Evolutionary conservation across 2,888 invertebrate genomes (phyloP), one percentile per base, ranked within the genome.

Genomic region (Leucozona laternaria): DNA sequence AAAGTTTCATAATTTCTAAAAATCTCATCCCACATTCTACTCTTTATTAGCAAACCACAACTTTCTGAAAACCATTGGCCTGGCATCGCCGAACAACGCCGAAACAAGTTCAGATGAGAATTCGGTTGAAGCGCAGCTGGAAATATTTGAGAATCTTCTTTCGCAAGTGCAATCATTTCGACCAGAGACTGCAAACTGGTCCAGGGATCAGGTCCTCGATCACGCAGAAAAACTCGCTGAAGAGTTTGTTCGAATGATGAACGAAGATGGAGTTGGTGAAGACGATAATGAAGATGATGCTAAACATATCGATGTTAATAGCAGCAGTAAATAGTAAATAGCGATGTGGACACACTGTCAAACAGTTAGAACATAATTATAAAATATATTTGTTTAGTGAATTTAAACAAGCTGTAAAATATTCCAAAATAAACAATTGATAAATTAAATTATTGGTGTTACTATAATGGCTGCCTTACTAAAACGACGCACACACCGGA

Each of bases 211-310:
- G 43, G 78, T 89, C 11, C 60, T 90, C 13, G 88, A 88, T 25
- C 89, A 88, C 66, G 89, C 89, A 2, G 89, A 89, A 77, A 88
- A 88, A 34, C 88, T 90, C 40, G 90, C 90, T 5, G 89, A 88
- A 53, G 87, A 89, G 53, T 89, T 89, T 66, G 88, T 88, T 28
- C 80, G 88, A 57, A 76, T 89, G 53, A 88, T 89, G 75, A 82
- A 79, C 13, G 89, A 89, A 34, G 88, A 82, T 4, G 86, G 82
- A 1, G 53, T 80, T 3, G 76, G 60, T 50, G 84, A 77, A 31
- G 77, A 68, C 1, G 57, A 70, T n/a, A 73, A 34, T 10, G 68
- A 55, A 11, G n/a, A n/a, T 8, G 7, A 68, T 37, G 10, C n/a
- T 2, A 55, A 55, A 22, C 15, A 57, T 34, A 25, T 17, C 5